Evolutionary conservation across 2,113 vertebrate genomes (phyloP).

Genomic region (Thamnaconus septentrionalis): DNA sequence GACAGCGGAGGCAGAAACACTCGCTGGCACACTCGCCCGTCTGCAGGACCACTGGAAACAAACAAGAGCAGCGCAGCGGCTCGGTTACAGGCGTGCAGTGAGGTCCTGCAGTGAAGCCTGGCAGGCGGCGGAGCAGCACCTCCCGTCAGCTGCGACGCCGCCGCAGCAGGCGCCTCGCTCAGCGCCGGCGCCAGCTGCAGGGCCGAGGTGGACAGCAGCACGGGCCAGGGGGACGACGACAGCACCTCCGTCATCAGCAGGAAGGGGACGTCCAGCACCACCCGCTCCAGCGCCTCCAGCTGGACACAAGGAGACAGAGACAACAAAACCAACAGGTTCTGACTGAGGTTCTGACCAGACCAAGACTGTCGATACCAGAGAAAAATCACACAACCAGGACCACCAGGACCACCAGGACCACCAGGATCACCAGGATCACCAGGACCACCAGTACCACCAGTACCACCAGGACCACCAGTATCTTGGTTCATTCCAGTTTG

Average conservation of each 20-base stretch:
- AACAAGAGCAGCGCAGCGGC: neutral
- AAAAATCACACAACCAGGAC: too few relatives aligned
- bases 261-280: constrained; percentile 90
- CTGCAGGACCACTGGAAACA: constrained; percentile 86
- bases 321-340: neutral
- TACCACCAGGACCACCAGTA: too few relatives aligned
- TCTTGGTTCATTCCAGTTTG: too few relatives aligned
- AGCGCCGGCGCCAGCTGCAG: constrained; percentile 85
- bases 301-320: constrained; percentile 49
- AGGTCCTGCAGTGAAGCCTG: too few relatives aligned
- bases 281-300: constrained; percentile 89
- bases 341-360: too few relatives aligned
- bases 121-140: constrained; percentile 66
- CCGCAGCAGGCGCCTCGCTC: constrained; percentile 76
- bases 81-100: neutral
- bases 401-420: too few relatives aligned
- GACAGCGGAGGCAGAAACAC: constrained; percentile 91
- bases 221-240: constrained; percentile 92
- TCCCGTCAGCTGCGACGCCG: constrained; percentile 84
- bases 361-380: too few relatives aligned
- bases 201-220: constrained; percentile 84
- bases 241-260: constrained; percentile 90
- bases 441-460: too few relatives aligned
- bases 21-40: constrained; percentile 93
- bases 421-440: too few relatives aligned